phyloP scores from a whole-genome alignment of 2,797 vertebrate species.

The Anableps anableps region DNA sequence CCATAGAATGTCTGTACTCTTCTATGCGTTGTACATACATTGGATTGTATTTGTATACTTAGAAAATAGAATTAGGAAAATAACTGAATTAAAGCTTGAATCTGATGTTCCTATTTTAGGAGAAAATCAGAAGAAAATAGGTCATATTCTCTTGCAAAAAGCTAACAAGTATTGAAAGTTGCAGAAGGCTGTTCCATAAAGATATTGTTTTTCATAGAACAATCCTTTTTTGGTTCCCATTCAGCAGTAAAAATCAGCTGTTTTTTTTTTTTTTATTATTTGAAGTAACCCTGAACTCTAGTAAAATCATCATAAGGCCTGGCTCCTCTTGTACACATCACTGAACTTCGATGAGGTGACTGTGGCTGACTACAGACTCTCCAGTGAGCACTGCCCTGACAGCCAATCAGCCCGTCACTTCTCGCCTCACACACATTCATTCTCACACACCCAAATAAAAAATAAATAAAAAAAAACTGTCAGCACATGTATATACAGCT shows the following conservation, averaged over 20 bases:
- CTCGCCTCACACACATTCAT: constrained; percentile 14
- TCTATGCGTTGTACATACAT: no score
- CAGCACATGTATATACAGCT: constrained; percentile 26
- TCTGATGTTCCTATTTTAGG: neutral
- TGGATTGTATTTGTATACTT: neutral
- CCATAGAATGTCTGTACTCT: neutral
- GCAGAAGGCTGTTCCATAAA: no score
- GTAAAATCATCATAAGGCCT: constrained; percentile 34
- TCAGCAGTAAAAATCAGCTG: neutral
- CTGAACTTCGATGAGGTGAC: constrained; percentile 35
- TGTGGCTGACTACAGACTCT: constrained; percentile 31
- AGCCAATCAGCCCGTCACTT: constrained; percentile 47
- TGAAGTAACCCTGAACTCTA: constrained; percentile 10
- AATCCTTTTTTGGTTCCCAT: neutral
- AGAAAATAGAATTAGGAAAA: neutral
- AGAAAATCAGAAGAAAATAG: neutral
- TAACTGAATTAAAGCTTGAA: neutral
- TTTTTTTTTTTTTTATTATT: constrained; percentile 1
- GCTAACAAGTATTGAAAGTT: neutral
- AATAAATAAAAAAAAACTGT: constrained; percentile 1
- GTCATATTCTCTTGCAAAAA: neutral
- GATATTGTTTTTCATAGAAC: neutral
- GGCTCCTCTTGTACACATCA: constrained; percentile 27
- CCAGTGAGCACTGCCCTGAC: constrained; percentile 29
- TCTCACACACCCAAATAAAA: constrained; percentile 1